Evolutionary conservation across 1,140 invertebrate genomes (phyloP), one percentile per base, ranked within the genome.

Genomic region (Trissolcus basalis): DNA sequence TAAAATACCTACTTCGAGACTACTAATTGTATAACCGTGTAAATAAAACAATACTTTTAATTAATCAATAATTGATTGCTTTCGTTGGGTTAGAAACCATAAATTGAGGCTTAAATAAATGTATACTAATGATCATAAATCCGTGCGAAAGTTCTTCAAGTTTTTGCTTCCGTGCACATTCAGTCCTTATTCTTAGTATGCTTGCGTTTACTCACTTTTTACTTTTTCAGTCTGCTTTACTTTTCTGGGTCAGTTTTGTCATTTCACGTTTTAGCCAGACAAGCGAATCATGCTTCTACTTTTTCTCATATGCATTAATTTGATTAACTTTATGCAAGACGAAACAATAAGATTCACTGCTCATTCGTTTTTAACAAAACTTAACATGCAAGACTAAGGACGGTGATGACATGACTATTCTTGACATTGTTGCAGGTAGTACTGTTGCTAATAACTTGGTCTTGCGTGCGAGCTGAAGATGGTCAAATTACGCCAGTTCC

Each of bases 111-210:
- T n/a, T 44, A 7, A 44, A 44, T 7, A 13, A n/a, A 61, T n/a
- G 33, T 45, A 49, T 51, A 67, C 32, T 55, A 54, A 54, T 44
- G 68, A 71, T 53, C 69, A 45, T 80, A 56, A 82, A 81, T 76
- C 45, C 70, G 72, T 86, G 84, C 82, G 86, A 87, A 87, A 88
- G 85, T 87, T 80, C 36, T 79, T 50, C 5, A 81, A 82, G 86
- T 9, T 85, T 87, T 81, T 87, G 87, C 80, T 88, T 79, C 79
- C 81, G 53, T 87, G 86, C 83, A 85, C 86, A 88, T 88, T 72
- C 81, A 88, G 87, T 84, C 53, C 86, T 85, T 81, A 76, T 76
- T 84, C 76, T 70, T 75, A 72, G 79, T 74, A 80, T 64, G 64
- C 56, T 48, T 75, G 50, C 75, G 77, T 75, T 75, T 80, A 63